Conservation (phyloP, 2,888 invertebrate genomes). For the Ametastegia equiseti region DNA sequence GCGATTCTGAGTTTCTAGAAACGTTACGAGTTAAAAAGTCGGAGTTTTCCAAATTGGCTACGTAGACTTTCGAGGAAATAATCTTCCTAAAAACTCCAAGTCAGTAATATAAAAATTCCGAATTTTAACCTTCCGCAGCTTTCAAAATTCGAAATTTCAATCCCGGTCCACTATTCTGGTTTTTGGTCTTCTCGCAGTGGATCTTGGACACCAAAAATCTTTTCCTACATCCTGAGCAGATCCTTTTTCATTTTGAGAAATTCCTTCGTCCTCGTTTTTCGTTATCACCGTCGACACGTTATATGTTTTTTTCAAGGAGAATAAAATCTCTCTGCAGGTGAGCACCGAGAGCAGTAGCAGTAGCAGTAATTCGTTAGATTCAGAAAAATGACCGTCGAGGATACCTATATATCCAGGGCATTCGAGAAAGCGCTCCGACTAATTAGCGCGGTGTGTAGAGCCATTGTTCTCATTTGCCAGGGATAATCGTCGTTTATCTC, state of each 20-base stretch:
- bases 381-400: conserved; percentile 24
- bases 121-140: no score
- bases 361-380: not conserved
- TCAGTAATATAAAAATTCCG: no score
- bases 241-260: not conserved
- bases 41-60: no score
- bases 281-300: not conserved
- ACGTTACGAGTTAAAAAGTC: no score
- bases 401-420: conserved; percentile 25
- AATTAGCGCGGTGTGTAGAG: conserved; percentile 42
- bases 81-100: no score
- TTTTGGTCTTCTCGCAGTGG: not conserved
- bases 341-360: not conserved
- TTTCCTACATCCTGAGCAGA: not conserved
- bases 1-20: no score
- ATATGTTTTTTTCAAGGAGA: not conserved
- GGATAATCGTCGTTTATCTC: conserved; percentile 43
- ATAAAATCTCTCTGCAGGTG: not conserved
- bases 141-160: no score
- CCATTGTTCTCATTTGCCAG: conserved; percentile 39
- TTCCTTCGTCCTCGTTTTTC: not conserved
- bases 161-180: no score
- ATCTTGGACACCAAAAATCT: not conserved
- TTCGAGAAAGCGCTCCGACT: conserved; percentile 3
- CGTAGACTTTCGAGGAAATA: no score